Evolutionary conservation across 1,140 invertebrate genomes (phyloP), one percentile per base, ranked within the genome.

Genomic region (Neodiprion pinetum): DNA sequence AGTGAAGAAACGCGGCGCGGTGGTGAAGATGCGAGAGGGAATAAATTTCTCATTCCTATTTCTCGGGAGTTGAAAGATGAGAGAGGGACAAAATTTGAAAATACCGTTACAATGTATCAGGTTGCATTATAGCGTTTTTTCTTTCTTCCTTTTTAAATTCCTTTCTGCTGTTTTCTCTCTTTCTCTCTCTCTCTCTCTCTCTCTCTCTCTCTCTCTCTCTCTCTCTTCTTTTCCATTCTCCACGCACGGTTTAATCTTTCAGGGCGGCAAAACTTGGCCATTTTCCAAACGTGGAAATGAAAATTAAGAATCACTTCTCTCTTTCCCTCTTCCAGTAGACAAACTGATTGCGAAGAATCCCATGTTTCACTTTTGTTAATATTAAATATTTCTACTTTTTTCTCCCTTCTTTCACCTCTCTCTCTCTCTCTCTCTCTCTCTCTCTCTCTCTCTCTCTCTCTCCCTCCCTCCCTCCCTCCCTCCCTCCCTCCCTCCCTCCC

Each of bases 291-390:
- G 53, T 17, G 5, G 53, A 61, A 61, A 17, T 61, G 53, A 61
- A 61, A 61, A 61, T 61, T 61, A 61, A 61, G 53, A 61, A 61
- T 61, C 53, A 17, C 53, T 61, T 61, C n/a, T 17, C 53, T 61
- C 53, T 61, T 9, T 66, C 40, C 1, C n/a, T 53, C 14, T 66
- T 21, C 61, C 14, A 66, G 14, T 21, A 21, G 61, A 66, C 61
- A 21, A 21, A 14, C 61, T 14, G 61, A n/a, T 7, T 21, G 66
- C 49, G 50, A 75, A 73, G 73, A 84, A 83, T 83, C 84, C 83
- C 83, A 83, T 82, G 81, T 76, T 77, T 74, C 75, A 79, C 78
- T 79, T 84, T 85, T 83, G 82, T 85, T 84, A 14, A 79, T 80
- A 82, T 82, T 79, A 78, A 40, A 40, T 40, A 40, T 40, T 40